Base-by-base conservation (phyloP, 2,113 vertebrate genomes). In the Phyllostomus discolor region DNA sequence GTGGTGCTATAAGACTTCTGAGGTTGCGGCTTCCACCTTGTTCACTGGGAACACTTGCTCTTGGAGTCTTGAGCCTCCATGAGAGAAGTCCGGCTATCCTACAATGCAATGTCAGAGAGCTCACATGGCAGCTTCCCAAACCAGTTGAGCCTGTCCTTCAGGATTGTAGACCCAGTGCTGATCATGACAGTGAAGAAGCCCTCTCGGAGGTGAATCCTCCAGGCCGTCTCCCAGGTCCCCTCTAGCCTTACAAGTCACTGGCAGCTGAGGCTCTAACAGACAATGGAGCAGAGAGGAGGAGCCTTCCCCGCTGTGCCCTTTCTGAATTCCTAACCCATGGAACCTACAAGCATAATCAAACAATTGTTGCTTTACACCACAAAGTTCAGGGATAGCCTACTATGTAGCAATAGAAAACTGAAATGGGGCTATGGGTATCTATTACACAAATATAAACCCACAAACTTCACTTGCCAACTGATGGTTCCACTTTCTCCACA, bases 151-250 rank as follows among this genome's bases (percentile, higher is more conserved):
- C 31, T 0, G 1, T 19, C 14, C 80, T 52, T 33, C 33, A 50
- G 64, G 54, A 35, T 31, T 43, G 24, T 5, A 7, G 35, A 1
- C 35, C 10, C 16, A 20, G 69, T 10, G 7, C 43, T 38, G 54
- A 41, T 70, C 19, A 14, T 11, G 22, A 33, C 57, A 33, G 33
- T 64, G 20, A 75, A 88, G 48, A 64, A 59, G 15, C 17, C 4
- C 19, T 10, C 12, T 85, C 62, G 43, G 54, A 88, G 59, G 7
- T 14, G 8, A 24, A 26, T 14, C 16, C 4, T 50, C 22, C 14
- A 22, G 7, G 10, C 64, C 0, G 28, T 4, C 16, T 17, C 54
- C 38, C 9, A 2, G 17, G 38, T 54, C 20, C 0, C 20, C 6
- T 5, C 33, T 38, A 57, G 33, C 10, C 12, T 22, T 4, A 16